These are phyloP conservation scores for Oxystoma pomonae DNA, from an alignment of 2,888 invertebrate species.

Conservation along the genomic window DNA sequence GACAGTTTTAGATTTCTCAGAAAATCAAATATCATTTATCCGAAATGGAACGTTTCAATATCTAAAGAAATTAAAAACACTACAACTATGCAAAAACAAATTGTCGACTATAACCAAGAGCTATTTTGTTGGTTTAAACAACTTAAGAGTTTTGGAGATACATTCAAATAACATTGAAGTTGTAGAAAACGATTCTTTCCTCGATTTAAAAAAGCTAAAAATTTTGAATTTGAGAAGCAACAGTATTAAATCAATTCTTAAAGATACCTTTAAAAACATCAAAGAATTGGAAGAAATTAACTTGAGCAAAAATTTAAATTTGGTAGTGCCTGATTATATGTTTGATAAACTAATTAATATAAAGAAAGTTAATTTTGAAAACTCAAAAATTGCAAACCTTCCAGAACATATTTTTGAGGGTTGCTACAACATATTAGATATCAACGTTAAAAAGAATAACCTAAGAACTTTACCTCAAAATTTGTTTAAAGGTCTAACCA, in stretches of 20 bases:
- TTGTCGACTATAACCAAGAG: neutral
- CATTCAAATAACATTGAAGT: neutral
- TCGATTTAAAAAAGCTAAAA: neutral
- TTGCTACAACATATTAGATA: too few relatives aligned
- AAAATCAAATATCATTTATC: neutral
- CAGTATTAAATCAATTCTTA: neutral
- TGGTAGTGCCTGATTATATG: neutral
- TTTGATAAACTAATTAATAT: neutral
- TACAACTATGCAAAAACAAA: neutral
- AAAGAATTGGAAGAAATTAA: neutral
- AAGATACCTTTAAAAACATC: neutral
- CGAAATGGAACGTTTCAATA: neutral
- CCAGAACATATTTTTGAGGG: too few relatives aligned
- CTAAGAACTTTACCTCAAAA: too few relatives aligned
- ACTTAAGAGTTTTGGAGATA: neutral
- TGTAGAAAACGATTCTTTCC: neutral
- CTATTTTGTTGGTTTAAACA: neutral
- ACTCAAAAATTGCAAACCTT: neutral
- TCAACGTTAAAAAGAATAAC: too few relatives aligned
- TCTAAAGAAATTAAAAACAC: neutral
- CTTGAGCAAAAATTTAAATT: neutral
- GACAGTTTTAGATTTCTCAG: neutral
- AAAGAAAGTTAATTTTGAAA: neutral
- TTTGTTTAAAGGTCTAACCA: neutral
- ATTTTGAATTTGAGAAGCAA: neutral